Percentiles rank a stretch among this genome's conserved stretches.
phyloP scores from a whole-genome alignment of 2,797 vertebrate genomes.

The Moxostoma hubbsi region DNA sequence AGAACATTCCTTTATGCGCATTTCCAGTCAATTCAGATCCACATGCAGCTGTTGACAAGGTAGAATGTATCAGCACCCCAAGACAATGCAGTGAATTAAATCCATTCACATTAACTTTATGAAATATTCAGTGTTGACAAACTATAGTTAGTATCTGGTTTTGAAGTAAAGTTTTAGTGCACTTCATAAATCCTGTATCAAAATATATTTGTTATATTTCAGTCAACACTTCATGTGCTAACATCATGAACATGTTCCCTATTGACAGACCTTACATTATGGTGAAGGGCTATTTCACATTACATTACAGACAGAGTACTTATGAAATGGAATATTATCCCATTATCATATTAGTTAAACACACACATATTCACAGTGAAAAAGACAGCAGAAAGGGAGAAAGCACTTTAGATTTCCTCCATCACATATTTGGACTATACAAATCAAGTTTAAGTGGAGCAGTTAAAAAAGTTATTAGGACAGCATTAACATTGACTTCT shows the following conservation, averaged over 20 bases:
- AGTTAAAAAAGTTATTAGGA: slow-evolving; percentile 54
- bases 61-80: background rate
- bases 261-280: slow-evolving; percentile 11
- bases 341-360: slow-evolving; percentile 39
- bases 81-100: background rate
- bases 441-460: slow-evolving; percentile 51
- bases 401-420: slow-evolving; percentile 43
- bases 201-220: background rate
- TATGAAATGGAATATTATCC: slow-evolving; percentile 34
- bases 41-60: background rate
- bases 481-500: slow-evolving; percentile 52
- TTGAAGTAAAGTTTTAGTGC: slow-evolving; percentile 3
- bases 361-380: slow-evolving; percentile 25
- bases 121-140: too few species aligned
- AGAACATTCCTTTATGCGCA: background rate
- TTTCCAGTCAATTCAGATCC: slow-evolving; percentile 1
- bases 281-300: slow-evolving; percentile 12
- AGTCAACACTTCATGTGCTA: background rate
- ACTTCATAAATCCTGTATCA: background rate
- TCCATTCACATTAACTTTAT: too few species aligned
- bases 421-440: slow-evolving; percentile 49
- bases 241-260: background rate
- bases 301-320: slow-evolving; percentile 41
- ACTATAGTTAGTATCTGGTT: too few species aligned
- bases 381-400: slow-evolving; percentile 35